Evolutionary conservation across 2,113 vertebrate genomes (phyloP), one percentile per base, ranked within the genome.

Genomic region (Oophaga pumilio): DNA sequence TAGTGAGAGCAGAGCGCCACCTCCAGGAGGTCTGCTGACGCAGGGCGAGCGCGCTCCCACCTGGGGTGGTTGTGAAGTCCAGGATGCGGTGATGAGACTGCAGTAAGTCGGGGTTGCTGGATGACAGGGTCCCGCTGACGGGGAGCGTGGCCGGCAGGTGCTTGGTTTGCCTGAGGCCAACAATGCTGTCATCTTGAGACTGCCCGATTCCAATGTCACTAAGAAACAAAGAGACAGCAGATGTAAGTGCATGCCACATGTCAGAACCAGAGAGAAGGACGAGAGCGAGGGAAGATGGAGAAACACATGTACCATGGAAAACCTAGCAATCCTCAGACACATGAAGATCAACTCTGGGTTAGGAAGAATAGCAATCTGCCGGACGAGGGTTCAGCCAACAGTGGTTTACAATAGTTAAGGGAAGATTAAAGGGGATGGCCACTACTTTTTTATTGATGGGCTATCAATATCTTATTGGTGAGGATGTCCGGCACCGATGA

Each of bases 181-280:
- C 97, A 59, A 99, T 99, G 92, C 97, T 99, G 95, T 99, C 98
- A 86, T 99, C 98, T 89, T 99, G 98, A 89, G 97, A 99, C 90
- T 99, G 98, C 81, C 98, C 98, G 88, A 99, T 97, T 89, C 96
- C 97, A 89, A 99, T 97, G 57, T 99, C 98, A 90, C 98, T 99
- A 93, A 43, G 0, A 2, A 13, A 89, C 89, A 79, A 83, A 85
- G 84, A 24, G 28, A n/a, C 7, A 49, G 20, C 5, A 11, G n/a
- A 69, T 80, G 24, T 69, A 10, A 68, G 20, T 18, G 60, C 26
- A 7, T 0, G 6, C 3, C 13, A 33, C 17, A 22, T 2, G 22
- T 10, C 26, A 2, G 4, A 18, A 5, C 1, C 43, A 62, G n/a
- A 10, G 10, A 64, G 49, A 22, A 11, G n/a, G 8, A n/a, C 8